phyloP scores from a whole-genome alignment of 1,140 invertebrate genomes.

The Drosophila nasuta region DNA sequence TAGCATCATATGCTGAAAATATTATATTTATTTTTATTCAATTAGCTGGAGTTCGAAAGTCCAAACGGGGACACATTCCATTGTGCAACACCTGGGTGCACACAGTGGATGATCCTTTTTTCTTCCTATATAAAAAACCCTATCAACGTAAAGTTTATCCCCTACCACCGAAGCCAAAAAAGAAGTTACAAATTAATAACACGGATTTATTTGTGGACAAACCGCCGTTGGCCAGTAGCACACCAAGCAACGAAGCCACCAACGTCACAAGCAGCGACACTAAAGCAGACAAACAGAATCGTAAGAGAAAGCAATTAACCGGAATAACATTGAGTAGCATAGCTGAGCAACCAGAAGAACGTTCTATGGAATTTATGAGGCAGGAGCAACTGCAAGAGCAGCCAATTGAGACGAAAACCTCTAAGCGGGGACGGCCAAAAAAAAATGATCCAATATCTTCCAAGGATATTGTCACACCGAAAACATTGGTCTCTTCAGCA shows the following conservation, averaged over 20 bases:
- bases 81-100: constrained; percentile 49
- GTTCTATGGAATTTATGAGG: background rate
- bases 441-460: background rate
- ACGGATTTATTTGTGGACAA: background rate
- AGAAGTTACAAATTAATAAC: background rate
- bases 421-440: background rate
- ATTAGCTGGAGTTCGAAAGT: constrained; percentile 54
- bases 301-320: constrained; percentile 2
- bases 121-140: constrained; percentile 21
- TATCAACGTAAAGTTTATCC: background rate
- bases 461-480: too few species aligned
- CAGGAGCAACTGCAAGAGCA: background rate
- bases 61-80: constrained; percentile 68
- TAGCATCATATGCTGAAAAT: background rate
- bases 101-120: constrained; percentile 43
- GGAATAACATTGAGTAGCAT: constrained; percentile 9
- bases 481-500: too few species aligned
- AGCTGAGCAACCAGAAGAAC: constrained; percentile 5
- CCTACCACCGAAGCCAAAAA: background rate
- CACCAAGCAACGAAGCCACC: constrained; percentile 6
- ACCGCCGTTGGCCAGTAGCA: constrained; percentile 31
- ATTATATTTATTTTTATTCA: background rate
- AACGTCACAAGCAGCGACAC: background rate
- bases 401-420: background rate
- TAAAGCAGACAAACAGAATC: background rate